Evolutionary conservation across 2,888 invertebrate species (phyloP).

Genomic region (Clanis bilineata): DNA sequence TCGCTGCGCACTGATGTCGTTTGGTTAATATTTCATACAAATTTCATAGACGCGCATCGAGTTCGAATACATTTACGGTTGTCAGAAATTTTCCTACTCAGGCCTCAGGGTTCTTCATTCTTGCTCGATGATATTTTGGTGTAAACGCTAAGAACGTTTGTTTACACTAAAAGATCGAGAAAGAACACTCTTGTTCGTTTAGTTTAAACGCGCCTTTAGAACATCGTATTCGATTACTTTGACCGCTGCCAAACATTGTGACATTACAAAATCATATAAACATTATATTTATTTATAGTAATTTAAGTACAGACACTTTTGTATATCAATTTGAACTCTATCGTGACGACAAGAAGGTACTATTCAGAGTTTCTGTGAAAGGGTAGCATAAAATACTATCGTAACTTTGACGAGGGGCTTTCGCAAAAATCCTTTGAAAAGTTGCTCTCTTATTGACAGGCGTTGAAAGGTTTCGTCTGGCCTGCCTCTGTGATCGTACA

Average conservation of each 20-base stretch:
- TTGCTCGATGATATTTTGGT: too few species aligned
- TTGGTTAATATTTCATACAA: too few species aligned
- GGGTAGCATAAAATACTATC: background rate
- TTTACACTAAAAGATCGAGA: too few species aligned
- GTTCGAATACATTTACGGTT: too few species aligned
- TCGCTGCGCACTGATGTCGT: too few species aligned
- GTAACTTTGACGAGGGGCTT: constrained; percentile 1
- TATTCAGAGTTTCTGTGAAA: background rate
- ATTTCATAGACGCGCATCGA: too few species aligned
- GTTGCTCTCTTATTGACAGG: constrained; percentile 1
- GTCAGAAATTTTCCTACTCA: too few species aligned
- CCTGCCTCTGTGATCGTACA: background rate
- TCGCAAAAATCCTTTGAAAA: background rate
- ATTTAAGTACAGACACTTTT: background rate
- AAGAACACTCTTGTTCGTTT: too few species aligned
- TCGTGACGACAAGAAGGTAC: background rate
- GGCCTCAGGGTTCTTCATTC: too few species aligned
- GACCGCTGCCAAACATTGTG: background rate
- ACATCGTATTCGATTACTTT: background rate
- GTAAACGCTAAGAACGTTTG: too few species aligned
- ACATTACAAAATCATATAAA: background rate
- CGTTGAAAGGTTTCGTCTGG: background rate
- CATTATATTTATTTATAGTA: background rate
- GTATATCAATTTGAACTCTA: background rate
- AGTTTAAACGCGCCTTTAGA: too few species aligned